Percentiles rank a stretch among this genome's conserved stretches.
phyloP scores from a whole-genome alignment of 1,140 invertebrate genomes.

The Euwallacea fornicatus region DNA sequence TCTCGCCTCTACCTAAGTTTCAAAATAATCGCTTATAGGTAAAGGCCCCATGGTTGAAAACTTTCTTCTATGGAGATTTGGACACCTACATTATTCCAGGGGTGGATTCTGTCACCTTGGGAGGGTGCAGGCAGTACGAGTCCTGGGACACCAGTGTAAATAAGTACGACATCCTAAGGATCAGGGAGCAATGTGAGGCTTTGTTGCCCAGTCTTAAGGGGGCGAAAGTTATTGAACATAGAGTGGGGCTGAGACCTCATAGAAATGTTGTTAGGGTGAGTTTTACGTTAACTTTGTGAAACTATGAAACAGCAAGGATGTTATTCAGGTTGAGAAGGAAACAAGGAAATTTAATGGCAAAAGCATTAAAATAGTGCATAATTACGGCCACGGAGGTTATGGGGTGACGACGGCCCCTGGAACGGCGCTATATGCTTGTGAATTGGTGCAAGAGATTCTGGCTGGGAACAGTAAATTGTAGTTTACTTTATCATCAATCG shows the following conservation, averaged over 20 bases:
- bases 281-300: conserved; percentile 7
- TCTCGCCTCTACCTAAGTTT: background rate
- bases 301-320: background rate
- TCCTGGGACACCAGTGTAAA: conserved; percentile 71
- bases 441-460: conserved; percentile 64
- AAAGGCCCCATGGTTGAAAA: conserved; percentile 87
- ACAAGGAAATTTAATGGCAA: conserved; percentile 49
- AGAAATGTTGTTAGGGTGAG: conserved; percentile 67
- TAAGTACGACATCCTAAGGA: conserved; percentile 70
- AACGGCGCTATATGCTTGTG: conserved; percentile 73
- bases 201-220: conserved; percentile 73
- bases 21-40: conserved; percentile 57
- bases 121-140: conserved; percentile 80
- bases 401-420: conserved; percentile 87
- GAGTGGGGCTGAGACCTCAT: conserved; percentile 78
- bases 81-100: conserved; percentile 87
- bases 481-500: background rate
- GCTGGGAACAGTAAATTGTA: conserved; percentile 59
- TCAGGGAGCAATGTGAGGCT: conserved; percentile 71
- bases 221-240: conserved; percentile 64
- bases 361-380: conserved; percentile 75
- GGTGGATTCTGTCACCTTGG: conserved; percentile 71
- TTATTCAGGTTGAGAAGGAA: conserved; percentile 65
- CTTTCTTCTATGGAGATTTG: conserved; percentile 79
- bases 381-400: conserved; percentile 92